Percentiles rank a stretch among this genome's conserved stretches.
Evolutionary conservation across 2,113 vertebrate genomes (phyloP).

Genomic region (Phocoena sinus): DNA sequence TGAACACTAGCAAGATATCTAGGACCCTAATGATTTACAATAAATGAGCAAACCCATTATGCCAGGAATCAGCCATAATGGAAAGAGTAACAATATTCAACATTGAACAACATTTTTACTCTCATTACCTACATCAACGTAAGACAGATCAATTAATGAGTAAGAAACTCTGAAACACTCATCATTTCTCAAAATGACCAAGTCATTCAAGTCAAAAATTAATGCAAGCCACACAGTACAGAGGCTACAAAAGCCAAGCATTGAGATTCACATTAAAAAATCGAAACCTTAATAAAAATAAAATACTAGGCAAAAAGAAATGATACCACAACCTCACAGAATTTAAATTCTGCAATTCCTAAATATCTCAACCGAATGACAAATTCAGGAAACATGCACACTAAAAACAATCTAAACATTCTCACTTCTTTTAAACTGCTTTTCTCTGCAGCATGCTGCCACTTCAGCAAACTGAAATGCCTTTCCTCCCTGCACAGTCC

Average conservation of each 20-base stretch:
- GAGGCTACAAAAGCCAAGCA: neutral
- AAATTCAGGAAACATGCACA: neutral
- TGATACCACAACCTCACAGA: neutral
- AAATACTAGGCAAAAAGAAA: neutral
- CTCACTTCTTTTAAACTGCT: neutral
- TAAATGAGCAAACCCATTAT: neutral
- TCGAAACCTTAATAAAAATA: neutral
- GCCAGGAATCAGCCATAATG: neutral
- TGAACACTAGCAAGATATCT: neutral
- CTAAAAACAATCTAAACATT: neutral
- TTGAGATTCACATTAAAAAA: neutral
- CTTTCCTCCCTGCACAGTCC: neutral
- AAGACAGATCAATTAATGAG: neutral
- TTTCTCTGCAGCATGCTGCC: neutral
- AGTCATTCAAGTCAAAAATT: neutral
- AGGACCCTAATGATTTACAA: neutral
- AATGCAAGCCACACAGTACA: neutral
- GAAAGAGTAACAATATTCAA: neutral
- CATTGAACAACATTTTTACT: neutral
- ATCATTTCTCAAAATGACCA: neutral
- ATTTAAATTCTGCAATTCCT: slow-evolving; percentile 14
- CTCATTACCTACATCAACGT: neutral
- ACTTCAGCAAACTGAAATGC: neutral
- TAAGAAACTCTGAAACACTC: slow-evolving; percentile 3
- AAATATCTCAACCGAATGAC: neutral